phyloP scores from a whole-genome alignment of 2,797 vertebrate species.

The Macrochelys suwanniensis region DNA sequence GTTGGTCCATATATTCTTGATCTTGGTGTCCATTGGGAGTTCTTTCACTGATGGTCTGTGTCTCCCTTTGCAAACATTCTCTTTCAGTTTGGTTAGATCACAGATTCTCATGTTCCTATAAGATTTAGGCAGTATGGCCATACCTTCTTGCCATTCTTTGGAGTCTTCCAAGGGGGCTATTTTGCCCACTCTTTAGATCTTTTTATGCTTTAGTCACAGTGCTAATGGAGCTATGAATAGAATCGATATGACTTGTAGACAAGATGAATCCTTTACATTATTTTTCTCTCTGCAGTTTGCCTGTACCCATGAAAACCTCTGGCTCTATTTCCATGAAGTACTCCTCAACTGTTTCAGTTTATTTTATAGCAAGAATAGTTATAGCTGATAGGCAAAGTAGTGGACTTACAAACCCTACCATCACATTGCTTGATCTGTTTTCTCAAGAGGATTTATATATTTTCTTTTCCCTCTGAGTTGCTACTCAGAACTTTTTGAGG shows the following conservation, averaged over 20 bases:
- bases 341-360: background rate
- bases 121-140: background rate
- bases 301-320: background rate
- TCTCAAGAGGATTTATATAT: background rate
- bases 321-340: background rate
- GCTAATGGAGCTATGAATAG: background rate
- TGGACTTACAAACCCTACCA: background rate
- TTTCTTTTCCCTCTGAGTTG: background rate
- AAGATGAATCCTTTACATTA: background rate
- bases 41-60: background rate
- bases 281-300: background rate
- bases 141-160: background rate
- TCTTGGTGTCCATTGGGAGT: background rate
- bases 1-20: background rate
- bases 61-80: background rate
- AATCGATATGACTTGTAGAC: rapidly evolving
- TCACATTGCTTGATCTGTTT: background rate
- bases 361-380: background rate
- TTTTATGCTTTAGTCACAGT: no score
- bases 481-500: background rate
- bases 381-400: background rate
- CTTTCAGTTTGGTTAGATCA: background rate
- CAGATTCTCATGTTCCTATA: rapidly evolving
- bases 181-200: background rate
- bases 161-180: background rate